phyloP scores from a whole-genome alignment of 2,113 vertebrate species.

The Setophaga petechia region DNA sequence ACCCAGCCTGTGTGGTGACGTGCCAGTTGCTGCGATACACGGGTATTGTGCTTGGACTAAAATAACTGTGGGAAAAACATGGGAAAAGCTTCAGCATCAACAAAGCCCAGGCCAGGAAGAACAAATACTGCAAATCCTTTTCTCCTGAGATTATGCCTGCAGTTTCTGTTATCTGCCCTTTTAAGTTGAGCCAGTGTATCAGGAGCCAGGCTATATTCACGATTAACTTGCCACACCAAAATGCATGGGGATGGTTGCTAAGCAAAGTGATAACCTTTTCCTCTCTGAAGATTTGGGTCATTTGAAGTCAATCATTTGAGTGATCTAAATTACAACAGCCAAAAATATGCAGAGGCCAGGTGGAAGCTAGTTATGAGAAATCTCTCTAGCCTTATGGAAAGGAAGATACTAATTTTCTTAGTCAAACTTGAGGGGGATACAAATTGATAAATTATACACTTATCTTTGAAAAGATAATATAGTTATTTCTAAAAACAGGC shows the following conservation, averaged over 20 bases:
- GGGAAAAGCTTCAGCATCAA: conserved; percentile 20
- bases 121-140: conserved; percentile 25
- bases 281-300: background rate
- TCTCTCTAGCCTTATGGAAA: background rate
- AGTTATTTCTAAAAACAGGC: background rate
- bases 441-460: background rate
- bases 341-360: background rate
- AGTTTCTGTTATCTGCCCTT: conserved; percentile 10
- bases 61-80: background rate
- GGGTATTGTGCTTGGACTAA: background rate
- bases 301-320: background rate
- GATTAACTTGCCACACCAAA: background rate
- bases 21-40: background rate
- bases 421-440: background rate
- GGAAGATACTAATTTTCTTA: background rate
- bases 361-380: background rate
- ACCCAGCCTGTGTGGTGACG: background rate
- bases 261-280: background rate
- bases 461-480: background rate
- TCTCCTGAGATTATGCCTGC: background rate
- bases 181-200: background rate
- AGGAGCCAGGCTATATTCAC: background rate
- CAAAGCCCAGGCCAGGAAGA: conserved; percentile 27
- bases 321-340: background rate
- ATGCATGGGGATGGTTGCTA: background rate